A percentile compares a stretch with the other conserved stretches of the same genome.
Conservation (phyloP, 2,113 vertebrate species). For the Toxotes chatareus region DNA sequence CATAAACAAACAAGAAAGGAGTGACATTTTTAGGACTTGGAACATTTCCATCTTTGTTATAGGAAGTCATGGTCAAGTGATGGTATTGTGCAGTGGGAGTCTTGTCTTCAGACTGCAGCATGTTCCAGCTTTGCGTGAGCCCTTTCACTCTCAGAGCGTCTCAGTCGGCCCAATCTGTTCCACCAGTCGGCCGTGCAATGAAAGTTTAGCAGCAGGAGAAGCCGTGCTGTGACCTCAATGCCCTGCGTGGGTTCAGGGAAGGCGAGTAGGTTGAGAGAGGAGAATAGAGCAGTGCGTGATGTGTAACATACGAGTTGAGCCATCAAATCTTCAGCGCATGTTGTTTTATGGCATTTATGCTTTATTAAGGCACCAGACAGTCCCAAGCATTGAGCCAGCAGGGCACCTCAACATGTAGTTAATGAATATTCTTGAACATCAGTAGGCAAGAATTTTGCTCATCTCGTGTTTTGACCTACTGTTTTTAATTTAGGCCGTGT, state of each 20-base stretch:
- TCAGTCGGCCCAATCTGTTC: conserved; percentile 70
- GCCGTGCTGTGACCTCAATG: conserved; percentile 48
- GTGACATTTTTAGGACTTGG: not conserved
- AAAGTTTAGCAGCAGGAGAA: conserved; percentile 55
- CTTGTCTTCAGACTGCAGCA: conserved; percentile 22
- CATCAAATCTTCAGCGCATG: not conserved
- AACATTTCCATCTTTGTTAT: conserved; percentile 19
- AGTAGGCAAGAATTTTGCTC: not conserved
- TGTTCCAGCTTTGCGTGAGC: conserved; percentile 52
- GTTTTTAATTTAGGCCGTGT: not conserved
- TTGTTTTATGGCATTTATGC: not conserved
- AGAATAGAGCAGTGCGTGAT: conserved; percentile 17
- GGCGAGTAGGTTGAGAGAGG: conserved; percentile 5
- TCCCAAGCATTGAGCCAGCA: not conserved
- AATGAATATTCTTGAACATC: not conserved
- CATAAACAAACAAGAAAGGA: not conserved
- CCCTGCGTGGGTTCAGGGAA: conserved; percentile 10
- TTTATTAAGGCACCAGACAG: not conserved
- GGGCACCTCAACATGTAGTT: not conserved
- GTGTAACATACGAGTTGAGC: conserved; percentile 9
- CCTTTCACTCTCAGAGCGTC: conserved; percentile 40
- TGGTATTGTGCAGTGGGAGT: conserved; percentile 17
- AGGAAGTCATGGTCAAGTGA: conserved; percentile 20
- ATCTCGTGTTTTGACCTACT: not conserved
- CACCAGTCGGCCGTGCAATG: conserved; percentile 69